Conservation (phyloP, 2,888 invertebrate genomes). For the Spisula solida region DNA sequence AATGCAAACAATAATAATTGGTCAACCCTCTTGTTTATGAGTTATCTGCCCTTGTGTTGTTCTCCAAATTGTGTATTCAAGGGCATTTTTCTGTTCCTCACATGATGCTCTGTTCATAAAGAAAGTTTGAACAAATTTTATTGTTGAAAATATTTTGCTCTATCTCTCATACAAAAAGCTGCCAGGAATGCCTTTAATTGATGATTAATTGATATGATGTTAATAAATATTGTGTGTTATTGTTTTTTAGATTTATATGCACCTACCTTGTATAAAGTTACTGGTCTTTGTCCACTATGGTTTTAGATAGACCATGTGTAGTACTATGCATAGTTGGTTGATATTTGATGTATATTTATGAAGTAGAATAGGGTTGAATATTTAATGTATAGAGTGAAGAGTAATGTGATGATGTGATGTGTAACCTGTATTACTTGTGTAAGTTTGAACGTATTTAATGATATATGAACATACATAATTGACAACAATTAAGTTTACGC, state of each 20-base stretch:
- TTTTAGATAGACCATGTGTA: conserved; percentile 39
- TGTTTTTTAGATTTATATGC: conserved; percentile 22
- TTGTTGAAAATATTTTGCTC: too few relatives aligned
- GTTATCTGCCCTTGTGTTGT: too few relatives aligned
- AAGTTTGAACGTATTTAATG: neutral
- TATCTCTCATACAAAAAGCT: too few relatives aligned
- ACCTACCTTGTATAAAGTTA: conserved; percentile 28
- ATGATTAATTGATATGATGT: neutral
- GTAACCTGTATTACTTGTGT: neutral
- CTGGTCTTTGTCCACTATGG: neutral
- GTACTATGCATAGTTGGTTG: conserved; percentile 50
- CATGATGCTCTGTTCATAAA: too few relatives aligned
- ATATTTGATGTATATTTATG: conserved; percentile 39
- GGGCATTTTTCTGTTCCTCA: too few relatives aligned
- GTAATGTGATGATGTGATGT: neutral
- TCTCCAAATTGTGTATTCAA: too few relatives aligned
- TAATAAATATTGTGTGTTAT: neutral
- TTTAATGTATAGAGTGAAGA: conserved; percentile 12
- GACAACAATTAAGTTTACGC: neutral
- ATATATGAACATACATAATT: neutral
- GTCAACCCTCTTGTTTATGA: too few relatives aligned
- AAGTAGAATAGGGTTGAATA: conserved; percentile 27
- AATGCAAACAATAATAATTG: too few relatives aligned
- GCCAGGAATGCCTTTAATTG: too few relatives aligned
- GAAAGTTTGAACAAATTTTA: too few relatives aligned